Percentiles rank a stretch among this genome's conserved stretches.
phyloP scores from a whole-genome alignment of 2,113 vertebrate genomes.

The Ctenodactylus gundi region DNA sequence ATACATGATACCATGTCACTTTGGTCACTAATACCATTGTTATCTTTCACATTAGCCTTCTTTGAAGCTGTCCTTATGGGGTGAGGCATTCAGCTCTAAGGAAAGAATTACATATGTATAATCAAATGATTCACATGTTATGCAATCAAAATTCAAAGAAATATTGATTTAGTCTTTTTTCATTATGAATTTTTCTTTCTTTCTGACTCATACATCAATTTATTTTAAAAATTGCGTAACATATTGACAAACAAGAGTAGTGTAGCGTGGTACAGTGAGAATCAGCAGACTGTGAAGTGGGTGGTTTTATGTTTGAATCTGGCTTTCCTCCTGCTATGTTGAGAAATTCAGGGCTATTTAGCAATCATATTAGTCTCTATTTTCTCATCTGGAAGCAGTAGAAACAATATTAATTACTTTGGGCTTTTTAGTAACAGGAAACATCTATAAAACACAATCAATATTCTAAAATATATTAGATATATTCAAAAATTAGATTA shows the following conservation, averaged over 20 bases:
- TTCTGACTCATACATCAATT: neutral
- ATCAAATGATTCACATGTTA: neutral
- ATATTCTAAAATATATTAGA: neutral
- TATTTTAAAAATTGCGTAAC: neutral
- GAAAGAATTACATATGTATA: neutral
- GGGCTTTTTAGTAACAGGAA: neutral
- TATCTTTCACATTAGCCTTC: neutral
- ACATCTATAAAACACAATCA: neutral
- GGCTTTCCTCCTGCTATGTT: neutral
- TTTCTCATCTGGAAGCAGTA: neutral
- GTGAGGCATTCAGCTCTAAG: neutral
- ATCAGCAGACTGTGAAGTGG: neutral
- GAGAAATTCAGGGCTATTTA: neutral
- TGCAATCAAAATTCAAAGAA: neutral
- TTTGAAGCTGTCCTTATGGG: accelerated
- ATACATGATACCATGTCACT: neutral
- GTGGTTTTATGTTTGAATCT: accelerated
- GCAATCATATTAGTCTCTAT: neutral
- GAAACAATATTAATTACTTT: neutral
- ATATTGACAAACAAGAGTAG: neutral
- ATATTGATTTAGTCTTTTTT: neutral
- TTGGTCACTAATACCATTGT: neutral
- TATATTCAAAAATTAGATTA: neutral
- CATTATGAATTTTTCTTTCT: neutral
- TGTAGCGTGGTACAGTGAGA: no score